Base-by-base conservation (phyloP, 1,140 invertebrate species). In the Zaprionus vittiger region DNA sequence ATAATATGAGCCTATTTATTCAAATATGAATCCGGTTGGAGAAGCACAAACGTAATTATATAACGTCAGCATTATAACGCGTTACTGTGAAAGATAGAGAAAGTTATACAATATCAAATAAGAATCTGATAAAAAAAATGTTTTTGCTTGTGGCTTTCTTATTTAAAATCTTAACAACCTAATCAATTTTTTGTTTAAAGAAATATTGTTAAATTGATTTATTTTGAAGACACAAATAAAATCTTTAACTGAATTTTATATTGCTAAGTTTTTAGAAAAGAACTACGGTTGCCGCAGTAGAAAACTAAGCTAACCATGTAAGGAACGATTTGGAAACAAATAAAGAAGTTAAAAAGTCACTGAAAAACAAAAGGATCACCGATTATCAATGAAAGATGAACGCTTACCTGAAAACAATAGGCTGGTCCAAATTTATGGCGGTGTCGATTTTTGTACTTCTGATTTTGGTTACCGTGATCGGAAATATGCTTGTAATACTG, bases 401-500 rank as follows among this genome's bases (percentile, higher is more conserved):
- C 61, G 80, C 86, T 6, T 80, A 91, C 59, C 69, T 83, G 38
- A 66, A 81, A 15, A 80, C 70, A 47, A 78, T 92, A 73, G 75
- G 71, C 5, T 92, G 91, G 91, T 84, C 83, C 7, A 91, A 86
- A 78, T 73, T 84, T 44, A 73, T 79, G 73, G 89, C 79, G 5
- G 86, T 89, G 67, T 80, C 73, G 22, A 68, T 95, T 44, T 91
- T 95, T 47, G 94, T 93, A 80, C 79, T 95, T 22, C 86, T 95
- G 4, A 95, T 95, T 80, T 93, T 95, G 2, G 94, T 95, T 31
- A 95, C 95, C 14, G 94, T 95, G 1, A 94, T 97, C 41, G 98
- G 98, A 64, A 99, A 99, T 93, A 96, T 97, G 5, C 94, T 99
- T 57, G 98, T 99, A 17, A 98, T 99, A 62, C 94, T 97, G 1